Evolutionary conservation across 2,797 vertebrate genomes (phyloP).

Genomic region (Phrynocephalus forsythii): DNA sequence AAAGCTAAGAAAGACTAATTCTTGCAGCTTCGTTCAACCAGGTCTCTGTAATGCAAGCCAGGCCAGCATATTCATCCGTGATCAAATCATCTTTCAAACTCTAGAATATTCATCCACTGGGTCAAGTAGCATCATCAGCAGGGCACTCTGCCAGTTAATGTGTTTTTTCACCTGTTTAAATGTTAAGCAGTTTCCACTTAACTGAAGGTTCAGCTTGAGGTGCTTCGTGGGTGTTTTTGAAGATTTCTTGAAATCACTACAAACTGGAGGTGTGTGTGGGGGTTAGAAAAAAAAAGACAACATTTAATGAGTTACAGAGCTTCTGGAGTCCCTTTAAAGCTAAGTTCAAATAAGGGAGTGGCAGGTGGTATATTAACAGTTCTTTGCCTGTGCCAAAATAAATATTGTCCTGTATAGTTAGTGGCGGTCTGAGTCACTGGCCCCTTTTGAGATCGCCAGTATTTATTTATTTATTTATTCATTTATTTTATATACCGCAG

Average conservation of each 20-base stretch:
- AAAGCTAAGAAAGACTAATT: no score
- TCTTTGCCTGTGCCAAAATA: not conserved
- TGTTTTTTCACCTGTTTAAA: slow-evolving; percentile 44
- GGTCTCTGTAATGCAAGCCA: no score
- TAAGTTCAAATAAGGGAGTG: no score
- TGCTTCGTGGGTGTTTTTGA: slow-evolving; percentile 16
- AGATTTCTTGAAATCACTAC: slow-evolving; percentile 7
- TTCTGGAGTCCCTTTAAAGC: not conserved
- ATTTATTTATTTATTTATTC: no score
- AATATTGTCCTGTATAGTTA: not conserved
- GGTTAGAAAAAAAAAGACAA: not conserved
- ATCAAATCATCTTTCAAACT: not conserved
- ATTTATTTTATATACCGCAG: no score
- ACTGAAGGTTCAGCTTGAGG: slow-evolving; percentile 7
- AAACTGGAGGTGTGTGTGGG: slow-evolving; percentile 7
- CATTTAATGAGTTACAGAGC: not conserved
- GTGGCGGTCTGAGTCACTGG: not conserved
- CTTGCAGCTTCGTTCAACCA: no score
- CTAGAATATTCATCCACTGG: slow-evolving; percentile 28
- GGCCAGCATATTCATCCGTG: no score
- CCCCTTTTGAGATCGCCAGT: not conserved
- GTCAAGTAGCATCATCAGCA: slow-evolving; percentile 11
- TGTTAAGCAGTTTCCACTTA: slow-evolving; percentile 24
- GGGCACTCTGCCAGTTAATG: slow-evolving; percentile 34
- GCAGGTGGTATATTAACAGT: not conserved